Conservation (phyloP, 2,113 vertebrate genomes). For the Indri indri region DNA sequence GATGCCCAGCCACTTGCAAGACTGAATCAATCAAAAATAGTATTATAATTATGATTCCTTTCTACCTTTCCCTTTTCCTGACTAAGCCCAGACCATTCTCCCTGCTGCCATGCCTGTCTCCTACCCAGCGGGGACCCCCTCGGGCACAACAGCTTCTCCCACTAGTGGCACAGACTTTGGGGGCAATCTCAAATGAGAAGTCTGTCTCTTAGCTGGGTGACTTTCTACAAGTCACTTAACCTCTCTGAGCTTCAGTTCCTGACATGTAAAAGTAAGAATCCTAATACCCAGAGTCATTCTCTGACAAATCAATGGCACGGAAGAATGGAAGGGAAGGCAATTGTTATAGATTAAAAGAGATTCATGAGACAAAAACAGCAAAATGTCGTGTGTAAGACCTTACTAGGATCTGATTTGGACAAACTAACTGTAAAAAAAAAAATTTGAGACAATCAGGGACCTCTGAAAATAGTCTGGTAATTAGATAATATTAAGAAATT, state of each 20-base stretch:
- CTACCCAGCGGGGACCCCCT: background rate
- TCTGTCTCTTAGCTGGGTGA: background rate
- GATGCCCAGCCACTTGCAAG: background rate
- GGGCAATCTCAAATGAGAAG: background rate
- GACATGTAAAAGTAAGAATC: background rate
- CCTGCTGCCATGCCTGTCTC: background rate
- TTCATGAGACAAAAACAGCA: background rate
- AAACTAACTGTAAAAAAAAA: background rate
- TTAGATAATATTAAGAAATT: background rate
- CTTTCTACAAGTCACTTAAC: background rate
- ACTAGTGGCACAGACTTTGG: background rate
- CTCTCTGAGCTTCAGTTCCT: conserved; percentile 26
- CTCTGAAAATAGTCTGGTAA: background rate
- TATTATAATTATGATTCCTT: background rate
- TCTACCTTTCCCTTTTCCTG: background rate
- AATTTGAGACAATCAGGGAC: background rate
- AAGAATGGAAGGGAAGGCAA: background rate
- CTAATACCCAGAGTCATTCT: background rate
- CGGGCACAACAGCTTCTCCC: background rate
- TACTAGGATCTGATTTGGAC: background rate
- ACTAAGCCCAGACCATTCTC: background rate
- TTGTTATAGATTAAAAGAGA: background rate
- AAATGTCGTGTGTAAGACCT: background rate
- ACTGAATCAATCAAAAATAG: background rate
- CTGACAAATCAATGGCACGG: background rate